phyloP scores from a whole-genome alignment of 2,113 vertebrate species.

The Eurypyga helias region DNA sequence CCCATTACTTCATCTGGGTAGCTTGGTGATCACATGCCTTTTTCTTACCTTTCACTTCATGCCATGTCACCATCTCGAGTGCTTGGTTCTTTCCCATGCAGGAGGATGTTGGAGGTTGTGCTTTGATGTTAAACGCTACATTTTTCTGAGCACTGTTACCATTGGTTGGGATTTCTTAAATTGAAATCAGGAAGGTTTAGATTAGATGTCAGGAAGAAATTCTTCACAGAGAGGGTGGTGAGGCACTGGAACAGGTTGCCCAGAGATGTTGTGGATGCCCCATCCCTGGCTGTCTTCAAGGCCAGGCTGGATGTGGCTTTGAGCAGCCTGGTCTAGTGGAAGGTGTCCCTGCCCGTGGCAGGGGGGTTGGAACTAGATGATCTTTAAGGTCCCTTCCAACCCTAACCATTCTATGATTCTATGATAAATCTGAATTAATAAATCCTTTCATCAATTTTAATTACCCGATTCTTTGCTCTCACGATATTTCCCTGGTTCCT shows the following conservation, averaged over 20 bases:
- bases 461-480: not conserved
- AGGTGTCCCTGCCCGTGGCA: too few relatives aligned
- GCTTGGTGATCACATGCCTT: not conserved
- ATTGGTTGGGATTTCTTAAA: not conserved
- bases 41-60: not conserved
- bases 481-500: not conserved
- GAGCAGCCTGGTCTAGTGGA: too few relatives aligned
- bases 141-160: not conserved
- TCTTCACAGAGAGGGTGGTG: too few relatives aligned
- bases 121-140: not conserved
- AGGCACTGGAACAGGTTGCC: too few relatives aligned
- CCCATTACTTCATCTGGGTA: not conserved
- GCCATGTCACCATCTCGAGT: not conserved
- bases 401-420: too few relatives aligned
- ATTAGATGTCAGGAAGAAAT: too few relatives aligned
- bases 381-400: too few relatives aligned
- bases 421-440: not conserved
- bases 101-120: not conserved
- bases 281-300: too few relatives aligned
- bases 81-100: not conserved
- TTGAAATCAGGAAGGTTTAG: too few relatives aligned
- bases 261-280: too few relatives aligned
- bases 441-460: not conserved
- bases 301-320: too few relatives aligned
- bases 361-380: too few relatives aligned